Evolutionary conservation across 2,113 vertebrate genomes (phyloP), one percentile per base, ranked within the genome.

Genomic region (Lepus timidus): DNA sequence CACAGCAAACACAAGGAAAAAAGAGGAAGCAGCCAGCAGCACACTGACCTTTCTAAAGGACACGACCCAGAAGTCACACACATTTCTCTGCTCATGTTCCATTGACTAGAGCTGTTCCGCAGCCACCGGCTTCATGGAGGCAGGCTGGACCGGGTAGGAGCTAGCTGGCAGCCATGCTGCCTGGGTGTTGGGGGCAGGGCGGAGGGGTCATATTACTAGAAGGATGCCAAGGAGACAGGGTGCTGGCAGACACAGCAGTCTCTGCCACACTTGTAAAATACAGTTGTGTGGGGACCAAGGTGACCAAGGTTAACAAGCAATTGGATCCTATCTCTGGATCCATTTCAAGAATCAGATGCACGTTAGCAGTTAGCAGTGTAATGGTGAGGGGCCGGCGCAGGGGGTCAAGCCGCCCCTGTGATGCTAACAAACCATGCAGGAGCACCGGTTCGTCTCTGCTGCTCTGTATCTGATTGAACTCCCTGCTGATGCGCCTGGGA

Each of bases 41-140:
- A 58, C 55, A 58, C 44, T 44, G 86, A 76, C n/a, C 90, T 94
- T 95, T 88, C 78, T 85, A 88, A 68, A 92, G 64, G 58, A 67
- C 64, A 64, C 79, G 90, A 94, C 64, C 80, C 51, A 95, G 64
- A 93, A 96, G 55, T 83, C 67, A 86, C 39, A 78, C 67, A 81
- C 51, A 58, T 62, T 83, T 58, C 68, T 93, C 93, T 70, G 73
- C 4, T 95, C 86, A 82, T 19, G 86, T 83, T 62, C 52, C 62
- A 62, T 36, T 78, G 27, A 93, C 49, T 36, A 78, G 79, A 93
- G 51, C 20, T 62, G 7, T 78, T 78, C 71, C 68, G 44, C 52
- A 36, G 55, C 31, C 67, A 70, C 25, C 4, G 9, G 0, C 14
- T 55, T 7, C 78, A 64, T 3, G 4, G 36, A 80, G 44, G 55